Percentiles rank a stretch among this genome's conserved stretches.
phyloP scores from a whole-genome alignment of 2,888 invertebrate species.

The Antheraea assamensis region DNA sequence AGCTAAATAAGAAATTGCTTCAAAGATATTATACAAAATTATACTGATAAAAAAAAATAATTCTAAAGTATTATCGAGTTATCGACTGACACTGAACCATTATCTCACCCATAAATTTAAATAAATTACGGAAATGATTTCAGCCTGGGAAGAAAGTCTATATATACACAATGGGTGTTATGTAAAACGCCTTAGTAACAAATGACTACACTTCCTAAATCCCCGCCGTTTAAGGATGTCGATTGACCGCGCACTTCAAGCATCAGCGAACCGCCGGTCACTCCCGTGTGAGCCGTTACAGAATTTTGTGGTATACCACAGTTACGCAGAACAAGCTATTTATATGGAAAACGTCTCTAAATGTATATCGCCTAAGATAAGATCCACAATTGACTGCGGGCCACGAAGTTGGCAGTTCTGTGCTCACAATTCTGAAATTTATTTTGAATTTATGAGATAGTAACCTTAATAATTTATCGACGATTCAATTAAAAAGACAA shows the following conservation, averaged over 20 bases:
- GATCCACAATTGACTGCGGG: conserved; percentile 18
- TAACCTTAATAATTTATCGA: background rate
- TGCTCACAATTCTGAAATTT: background rate
- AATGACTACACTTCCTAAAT: background rate
- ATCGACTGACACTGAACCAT: too few relatives aligned
- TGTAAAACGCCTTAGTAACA: background rate
- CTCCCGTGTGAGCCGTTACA: conserved; percentile 44
- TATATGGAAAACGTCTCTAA: conserved; percentile 50
- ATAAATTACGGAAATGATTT: background rate
- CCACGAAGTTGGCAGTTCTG: background rate
- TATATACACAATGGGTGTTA: background rate
- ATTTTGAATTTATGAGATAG: background rate
- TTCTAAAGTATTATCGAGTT: too few relatives aligned
- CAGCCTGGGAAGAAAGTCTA: background rate
- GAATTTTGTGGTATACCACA: conserved; percentile 31
- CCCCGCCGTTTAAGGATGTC: conserved; percentile 9
- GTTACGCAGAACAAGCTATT: conserved; percentile 51
- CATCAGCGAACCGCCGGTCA: conserved; percentile 28
- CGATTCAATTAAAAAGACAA: too few relatives aligned
- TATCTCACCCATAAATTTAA: background rate
- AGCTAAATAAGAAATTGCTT: background rate
- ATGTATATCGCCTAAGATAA: conserved; percentile 25
- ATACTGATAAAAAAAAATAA: too few relatives aligned
- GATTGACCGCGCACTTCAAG: conserved; percentile 3
- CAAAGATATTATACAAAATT: background rate